These are phyloP conservation scores for Numenius arquata DNA, from an alignment of 2,113 vertebrate genomes.

Conservation along the genomic window DNA sequence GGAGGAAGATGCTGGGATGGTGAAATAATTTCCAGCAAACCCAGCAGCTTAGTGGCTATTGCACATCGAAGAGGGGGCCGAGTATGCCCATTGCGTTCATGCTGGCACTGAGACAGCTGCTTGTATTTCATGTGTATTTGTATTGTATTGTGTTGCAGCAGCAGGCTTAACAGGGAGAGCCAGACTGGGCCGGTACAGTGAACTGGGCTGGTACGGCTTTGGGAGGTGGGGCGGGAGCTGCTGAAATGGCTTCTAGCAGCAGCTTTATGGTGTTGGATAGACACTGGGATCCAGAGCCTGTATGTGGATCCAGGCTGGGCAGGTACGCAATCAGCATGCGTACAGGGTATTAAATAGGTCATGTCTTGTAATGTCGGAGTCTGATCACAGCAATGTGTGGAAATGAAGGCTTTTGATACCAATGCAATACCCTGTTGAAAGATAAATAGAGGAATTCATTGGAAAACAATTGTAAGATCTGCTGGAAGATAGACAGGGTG, in stretches of 20 bases:
- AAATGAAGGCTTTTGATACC: neutral
- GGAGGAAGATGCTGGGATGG: neutral
- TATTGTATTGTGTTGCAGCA: neutral
- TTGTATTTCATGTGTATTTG: neutral
- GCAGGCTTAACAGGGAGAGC: neutral
- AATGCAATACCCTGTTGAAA: neutral
- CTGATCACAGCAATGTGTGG: neutral
- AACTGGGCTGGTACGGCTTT: neutral
- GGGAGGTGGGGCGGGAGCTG: neutral
- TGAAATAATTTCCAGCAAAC: neutral
- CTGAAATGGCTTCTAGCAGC: neutral
- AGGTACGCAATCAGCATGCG: neutral
- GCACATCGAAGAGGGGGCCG: accelerated
- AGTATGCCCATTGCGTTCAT: accelerated
- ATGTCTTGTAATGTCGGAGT: neutral
- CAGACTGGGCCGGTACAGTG: neutral
- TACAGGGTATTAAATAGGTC: neutral
- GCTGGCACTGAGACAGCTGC: neutral
- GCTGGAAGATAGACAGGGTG: neutral
- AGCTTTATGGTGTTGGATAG: neutral
- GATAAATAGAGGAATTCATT: neutral
- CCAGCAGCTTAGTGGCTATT: neutral
- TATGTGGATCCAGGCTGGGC: neutral
- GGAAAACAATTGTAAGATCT: neutral
- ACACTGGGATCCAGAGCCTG: neutral